Percentiles rank a stretch among this genome's conserved stretches.
Conservation (phyloP, 2,113 vertebrate species). For the Crocuta crocuta region DNA sequence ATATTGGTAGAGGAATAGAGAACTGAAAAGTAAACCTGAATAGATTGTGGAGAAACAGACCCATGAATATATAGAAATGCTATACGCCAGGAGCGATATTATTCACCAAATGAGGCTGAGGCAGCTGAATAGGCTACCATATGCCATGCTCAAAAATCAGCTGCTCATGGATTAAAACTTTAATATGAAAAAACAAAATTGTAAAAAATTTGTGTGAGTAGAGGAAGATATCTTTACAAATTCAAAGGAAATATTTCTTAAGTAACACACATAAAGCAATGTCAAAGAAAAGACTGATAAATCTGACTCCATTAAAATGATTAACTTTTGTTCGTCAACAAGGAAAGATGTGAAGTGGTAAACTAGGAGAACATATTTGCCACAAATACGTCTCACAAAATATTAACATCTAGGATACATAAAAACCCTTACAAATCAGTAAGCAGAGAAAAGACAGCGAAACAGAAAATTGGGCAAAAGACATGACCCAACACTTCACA, state of each 20-base stretch:
- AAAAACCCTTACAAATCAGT: background rate
- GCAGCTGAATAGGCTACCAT: background rate
- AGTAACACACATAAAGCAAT: slow-evolving; percentile 8
- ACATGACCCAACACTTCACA: background rate
- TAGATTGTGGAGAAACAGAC: background rate
- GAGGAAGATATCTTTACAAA: background rate
- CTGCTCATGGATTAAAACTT: background rate
- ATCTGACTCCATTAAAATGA: background rate
- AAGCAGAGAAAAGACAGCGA: background rate
- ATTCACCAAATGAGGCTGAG: slow-evolving; percentile 11
- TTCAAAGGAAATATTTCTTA: slow-evolving; percentile 24
- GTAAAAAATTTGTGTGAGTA: background rate
- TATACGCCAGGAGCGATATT: background rate
- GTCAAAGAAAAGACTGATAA: background rate
- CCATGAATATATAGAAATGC: background rate
- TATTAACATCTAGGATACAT: background rate
- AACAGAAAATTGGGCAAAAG: slow-evolving; percentile 28
- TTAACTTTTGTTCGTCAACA: background rate
- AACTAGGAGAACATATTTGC: background rate
- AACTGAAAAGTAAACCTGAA: slow-evolving; percentile 28
- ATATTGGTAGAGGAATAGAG: slow-evolving; percentile 14
- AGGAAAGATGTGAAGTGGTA: background rate
- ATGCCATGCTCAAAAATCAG: background rate
- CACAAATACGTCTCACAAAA: background rate
- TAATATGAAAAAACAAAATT: background rate